Evolutionary conservation across 1,140 invertebrate species (phyloP), one percentile per base, ranked within the genome.

Genomic region (Tetranychus cinnabarinus): DNA sequence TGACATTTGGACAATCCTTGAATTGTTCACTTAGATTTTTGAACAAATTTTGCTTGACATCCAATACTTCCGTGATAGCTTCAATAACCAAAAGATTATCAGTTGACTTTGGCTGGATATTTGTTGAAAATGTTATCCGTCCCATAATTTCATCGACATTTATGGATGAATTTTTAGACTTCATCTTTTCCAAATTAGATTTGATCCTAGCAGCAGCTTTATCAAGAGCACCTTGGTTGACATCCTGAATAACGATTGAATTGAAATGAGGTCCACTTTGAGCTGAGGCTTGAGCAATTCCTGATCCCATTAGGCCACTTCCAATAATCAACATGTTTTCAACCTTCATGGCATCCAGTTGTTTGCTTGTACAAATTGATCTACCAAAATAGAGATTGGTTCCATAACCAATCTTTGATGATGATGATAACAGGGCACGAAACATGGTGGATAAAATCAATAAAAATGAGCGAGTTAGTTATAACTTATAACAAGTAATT

Each of bases 261-360:
- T 62, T 65, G n/a, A 65, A 65, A 13, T 58, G 35, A 31, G 23
- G 13, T 31, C 34, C 34, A 36, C 35, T 59, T 50, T 54, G 62
- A 34, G 64, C 64, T 37, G 50, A 59, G 31, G 47, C 45, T 55
- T 92, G 86, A 58, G 87, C 86, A 69, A 91, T 90, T 39, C 76
- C 76, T 50, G 73, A 71, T 6, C 76, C 76, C 76, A 69, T 69
- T 1, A 88, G 71, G 33, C 88, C 88, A 64, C 84, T 81, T 34
- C 88, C 88, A 65, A 91, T 82, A 50, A 91, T 78, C 13, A 84
- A 84, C 36, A 90, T 80, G 77, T 86, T 80, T 70, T 86, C 85
- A 56, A 89, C 81, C 7, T 59, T 59, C 39, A 46, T 46, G n/a
- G 23, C 46, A 31, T 42, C 13, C 39, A 59, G 12, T 52, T 52